Base-by-base conservation (phyloP, 2,888 invertebrate genomes). In the Drepana falcataria region DNA sequence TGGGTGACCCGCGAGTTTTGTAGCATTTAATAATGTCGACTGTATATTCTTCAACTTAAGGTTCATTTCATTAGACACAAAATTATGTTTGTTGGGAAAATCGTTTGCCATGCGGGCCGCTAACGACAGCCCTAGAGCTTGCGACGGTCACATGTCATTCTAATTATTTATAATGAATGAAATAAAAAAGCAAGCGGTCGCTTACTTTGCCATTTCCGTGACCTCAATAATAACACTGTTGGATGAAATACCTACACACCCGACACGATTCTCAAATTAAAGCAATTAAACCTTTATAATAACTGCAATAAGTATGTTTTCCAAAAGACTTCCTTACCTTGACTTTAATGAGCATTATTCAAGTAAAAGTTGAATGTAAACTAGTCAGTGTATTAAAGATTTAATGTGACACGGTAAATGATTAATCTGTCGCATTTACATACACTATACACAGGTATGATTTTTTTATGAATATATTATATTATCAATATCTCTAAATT, bases 101-200 rank as follows among this genome's bases (percentile, higher is more conserved):
- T 9, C 9, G 7, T 41, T 41, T 4, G 37, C 49, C 49, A 35
- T 37, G 59, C 61, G 57, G 49, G 61, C 71, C 78, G 63, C 75
- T 79, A 81, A 77, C 79, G 79, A 78, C 77, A 72, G 63, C 75
- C 72, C 73, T 63, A 60, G 56, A 68, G 51, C 57, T 40, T 66
- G 55, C 55, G 53, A 60, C 65, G 67, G 68, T 69, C 70, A 72
- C 71, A 74, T 79, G 75, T 74, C 77, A 71, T 69, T 75, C 75
- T 72, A 69, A 77, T 75, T 73, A 73, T 71, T 73, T 77, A 69
- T 73, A 71, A 74, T 69, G 66, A 71, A 75, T 72, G 65, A 72
- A 71, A 74, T 68, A 68, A 66, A 71, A 69, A 55, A 66, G 64
- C 59, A 57, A 59, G 64, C 49, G 65, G 59, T 57, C 60, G 63